These are phyloP conservation scores for Aphodius sticticus DNA, from an alignment of 2,888 invertebrate species.

Conservation along the genomic window DNA sequence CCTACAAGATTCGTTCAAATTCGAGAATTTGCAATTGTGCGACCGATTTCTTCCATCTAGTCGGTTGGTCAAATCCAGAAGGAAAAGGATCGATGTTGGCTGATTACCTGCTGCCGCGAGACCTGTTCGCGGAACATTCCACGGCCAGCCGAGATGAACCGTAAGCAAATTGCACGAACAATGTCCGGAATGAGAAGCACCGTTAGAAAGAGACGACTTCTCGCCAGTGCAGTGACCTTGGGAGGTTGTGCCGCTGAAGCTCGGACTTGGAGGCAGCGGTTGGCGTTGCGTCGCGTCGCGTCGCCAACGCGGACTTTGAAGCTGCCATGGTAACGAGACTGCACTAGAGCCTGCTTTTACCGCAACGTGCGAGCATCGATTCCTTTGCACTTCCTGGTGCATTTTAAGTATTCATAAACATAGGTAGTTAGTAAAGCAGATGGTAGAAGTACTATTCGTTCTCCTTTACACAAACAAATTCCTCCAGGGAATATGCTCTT, in stretches of 20 bases:
- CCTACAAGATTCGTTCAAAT: background rate
- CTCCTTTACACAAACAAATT: background rate
- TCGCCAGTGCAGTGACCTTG: constrained; percentile 49
- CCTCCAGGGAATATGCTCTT: background rate
- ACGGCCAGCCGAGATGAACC: constrained; percentile 18
- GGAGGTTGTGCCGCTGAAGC: constrained; percentile 36
- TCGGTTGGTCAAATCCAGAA: background rate
- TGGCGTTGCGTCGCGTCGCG: background rate
- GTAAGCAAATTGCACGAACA: constrained; percentile 40
- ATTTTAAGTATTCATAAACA: background rate
- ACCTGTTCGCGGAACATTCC: background rate
- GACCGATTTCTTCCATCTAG: background rate
- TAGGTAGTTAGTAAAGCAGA: background rate
- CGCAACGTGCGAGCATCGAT: background rate
- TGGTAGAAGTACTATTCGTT: background rate
- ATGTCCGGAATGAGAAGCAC: constrained; percentile 48
- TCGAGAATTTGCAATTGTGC: background rate
- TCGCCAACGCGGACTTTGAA: background rate
- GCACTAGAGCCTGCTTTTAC: background rate
- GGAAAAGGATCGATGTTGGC: background rate
- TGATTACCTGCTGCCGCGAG: background rate
- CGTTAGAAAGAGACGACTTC: constrained; percentile 45
- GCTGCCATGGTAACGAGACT: background rate
- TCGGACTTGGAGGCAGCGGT: background rate
- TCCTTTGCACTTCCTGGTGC: background rate